phyloP scores from a whole-genome alignment of 2,888 invertebrate species.

The Nomada fucata region DNA sequence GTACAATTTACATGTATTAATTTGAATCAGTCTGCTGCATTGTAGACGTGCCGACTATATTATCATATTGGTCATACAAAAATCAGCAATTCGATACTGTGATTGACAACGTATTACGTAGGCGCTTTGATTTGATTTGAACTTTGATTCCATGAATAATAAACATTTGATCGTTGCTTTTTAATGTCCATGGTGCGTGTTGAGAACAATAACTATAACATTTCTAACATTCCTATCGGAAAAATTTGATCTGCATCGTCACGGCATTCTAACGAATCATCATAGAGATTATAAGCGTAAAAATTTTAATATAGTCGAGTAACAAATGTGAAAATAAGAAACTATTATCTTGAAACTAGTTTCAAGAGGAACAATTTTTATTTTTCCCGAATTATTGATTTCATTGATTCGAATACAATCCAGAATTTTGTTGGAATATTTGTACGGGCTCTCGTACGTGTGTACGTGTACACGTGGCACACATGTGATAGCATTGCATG shows the following conservation, averaged over 20 bases:
- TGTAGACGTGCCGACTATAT: neutral
- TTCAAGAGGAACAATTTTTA: neutral
- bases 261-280: constrained; percentile 18
- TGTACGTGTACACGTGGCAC: neutral
- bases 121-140: too few relatives aligned
- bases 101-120: neutral
- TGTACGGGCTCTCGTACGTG: neutral
- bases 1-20: neutral
- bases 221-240: neutral
- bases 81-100: neutral
- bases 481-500: too few relatives aligned
- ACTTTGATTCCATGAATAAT: neutral
- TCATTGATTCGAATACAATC: neutral
- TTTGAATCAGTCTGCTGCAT: neutral
- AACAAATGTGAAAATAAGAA: neutral
- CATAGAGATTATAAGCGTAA: constrained; percentile 6
- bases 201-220: neutral
- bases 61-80: constrained; percentile 3
- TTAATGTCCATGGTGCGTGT: neutral
- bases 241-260: constrained; percentile 14
- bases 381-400: neutral
- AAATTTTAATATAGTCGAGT: neutral
- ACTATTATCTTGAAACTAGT: neutral
- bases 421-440: neutral
- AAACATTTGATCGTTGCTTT: neutral